Evolutionary conservation across 2,797 vertebrate genomes (phyloP).

Genomic region (Phylloscopus collybita): DNA sequence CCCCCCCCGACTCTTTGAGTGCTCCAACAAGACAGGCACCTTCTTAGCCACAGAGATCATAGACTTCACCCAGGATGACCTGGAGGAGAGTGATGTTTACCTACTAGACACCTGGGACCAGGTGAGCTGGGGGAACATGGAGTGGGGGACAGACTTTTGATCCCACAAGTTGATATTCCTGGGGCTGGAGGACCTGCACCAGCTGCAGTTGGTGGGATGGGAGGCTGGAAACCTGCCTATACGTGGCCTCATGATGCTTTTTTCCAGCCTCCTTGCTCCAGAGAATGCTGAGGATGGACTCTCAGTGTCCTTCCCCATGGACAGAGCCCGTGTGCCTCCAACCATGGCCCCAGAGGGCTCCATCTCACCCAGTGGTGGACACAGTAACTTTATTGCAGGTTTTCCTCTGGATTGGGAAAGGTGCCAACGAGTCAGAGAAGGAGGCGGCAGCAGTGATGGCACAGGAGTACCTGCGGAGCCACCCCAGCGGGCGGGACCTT

Average conservation of each 20-base stretch:
- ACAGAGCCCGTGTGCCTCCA: not conserved
- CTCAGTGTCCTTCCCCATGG: rapidly evolving
- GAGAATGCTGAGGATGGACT: not conserved
- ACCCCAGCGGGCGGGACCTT: constrained; percentile 80
- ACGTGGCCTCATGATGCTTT: rapidly evolving
- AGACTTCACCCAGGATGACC: constrained; percentile 85
- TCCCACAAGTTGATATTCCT: not conserved
- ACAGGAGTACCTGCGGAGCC: constrained; percentile 83
- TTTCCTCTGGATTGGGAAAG: constrained; percentile 87
- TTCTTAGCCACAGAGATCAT: constrained; percentile 85
- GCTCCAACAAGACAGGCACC: constrained; percentile 86
- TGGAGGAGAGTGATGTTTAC: constrained; percentile 86
- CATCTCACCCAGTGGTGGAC: not conserved
- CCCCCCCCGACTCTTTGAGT: constrained; percentile 84
- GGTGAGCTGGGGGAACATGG: constrained; percentile 50
- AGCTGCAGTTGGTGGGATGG: not conserved
- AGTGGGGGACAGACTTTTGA: not conserved
- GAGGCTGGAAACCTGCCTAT: not conserved
- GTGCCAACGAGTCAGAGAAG: constrained; percentile 81
- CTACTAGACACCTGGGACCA: constrained; percentile 88
- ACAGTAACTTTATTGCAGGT: constrained; percentile 65
- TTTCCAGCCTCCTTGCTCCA: not conserved
- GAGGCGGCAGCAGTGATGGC: constrained; percentile 72
- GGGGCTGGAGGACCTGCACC: not conserved
- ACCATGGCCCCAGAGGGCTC: not conserved